Percentiles rank a stretch among this genome's conserved stretches.
phyloP scores from a whole-genome alignment of 2,888 invertebrate genomes.

The Ennomos quercinarius region DNA sequence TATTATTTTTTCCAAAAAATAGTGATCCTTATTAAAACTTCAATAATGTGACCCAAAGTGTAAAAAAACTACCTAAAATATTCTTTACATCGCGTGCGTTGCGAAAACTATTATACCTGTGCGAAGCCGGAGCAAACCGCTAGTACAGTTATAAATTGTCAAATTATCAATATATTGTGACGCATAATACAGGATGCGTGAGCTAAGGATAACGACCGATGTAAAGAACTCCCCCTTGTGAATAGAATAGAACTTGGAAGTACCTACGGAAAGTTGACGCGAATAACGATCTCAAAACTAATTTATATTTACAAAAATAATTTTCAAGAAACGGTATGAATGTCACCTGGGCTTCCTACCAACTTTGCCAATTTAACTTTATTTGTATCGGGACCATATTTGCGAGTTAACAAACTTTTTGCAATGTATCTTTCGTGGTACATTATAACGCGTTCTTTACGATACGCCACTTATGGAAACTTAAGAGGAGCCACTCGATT shows the following conservation, averaged over 20 bases:
- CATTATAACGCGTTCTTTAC: constrained; percentile 1
- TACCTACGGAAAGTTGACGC: constrained; percentile 33
- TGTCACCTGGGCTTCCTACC: constrained; percentile 63
- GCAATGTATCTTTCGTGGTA: constrained; percentile 21
- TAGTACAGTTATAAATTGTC: no score
- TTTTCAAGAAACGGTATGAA: constrained; percentile 66
- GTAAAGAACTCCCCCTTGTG: background rate
- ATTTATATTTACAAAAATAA: constrained; percentile 64
- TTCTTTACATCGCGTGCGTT: no score
- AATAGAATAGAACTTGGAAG: constrained; percentile 1
- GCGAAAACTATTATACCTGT: no score
- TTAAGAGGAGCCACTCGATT: background rate
- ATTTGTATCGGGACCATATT: constrained; percentile 77
- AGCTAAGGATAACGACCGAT: no score
- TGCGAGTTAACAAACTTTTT: constrained; percentile 72
- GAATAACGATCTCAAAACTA: constrained; percentile 56
- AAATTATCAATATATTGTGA: no score
- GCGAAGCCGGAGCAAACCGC: no score
- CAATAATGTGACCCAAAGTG: no score
- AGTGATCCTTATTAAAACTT: no score
- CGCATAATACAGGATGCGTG: no score
- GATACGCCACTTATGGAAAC: background rate
- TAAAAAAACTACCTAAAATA: no score
- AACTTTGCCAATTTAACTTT: constrained; percentile 85
- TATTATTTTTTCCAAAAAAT: no score